Evolutionary conservation across 2,888 invertebrate genomes (phyloP).

Genomic region (Stramonita haemastoma): DNA sequence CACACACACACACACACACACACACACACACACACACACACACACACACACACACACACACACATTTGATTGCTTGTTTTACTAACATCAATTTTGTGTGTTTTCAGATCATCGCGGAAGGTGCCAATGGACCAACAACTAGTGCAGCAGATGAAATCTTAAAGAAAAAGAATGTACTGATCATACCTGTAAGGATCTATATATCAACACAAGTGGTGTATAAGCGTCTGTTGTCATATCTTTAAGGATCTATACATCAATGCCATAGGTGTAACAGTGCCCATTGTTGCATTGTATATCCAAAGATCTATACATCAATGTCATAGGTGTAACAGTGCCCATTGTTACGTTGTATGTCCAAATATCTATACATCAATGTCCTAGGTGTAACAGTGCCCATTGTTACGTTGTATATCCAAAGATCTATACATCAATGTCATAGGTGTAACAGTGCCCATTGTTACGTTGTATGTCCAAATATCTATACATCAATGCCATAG

Average conservation of each 20-base stretch:
- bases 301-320: background rate
- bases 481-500: no score
- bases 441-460: background rate
- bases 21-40: background rate
- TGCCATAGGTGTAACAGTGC: no score
- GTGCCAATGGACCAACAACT: conserved; percentile 97
- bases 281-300: no score
- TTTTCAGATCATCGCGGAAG: conserved; percentile 92
- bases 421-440: background rate
- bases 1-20: no score
- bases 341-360: no score
- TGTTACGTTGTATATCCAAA: no score
- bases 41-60: background rate
- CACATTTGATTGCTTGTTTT: background rate
- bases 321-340: background rate
- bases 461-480: no score
- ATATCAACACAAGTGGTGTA: no score
- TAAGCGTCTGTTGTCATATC: no score
- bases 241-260: no score
- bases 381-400: background rate
- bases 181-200: conserved; percentile 85
- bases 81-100: no score
- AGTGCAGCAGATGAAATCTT: conserved; percentile 96
- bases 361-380: background rate
- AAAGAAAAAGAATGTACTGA: conserved; percentile 89